A percentile compares a stretch with the other conserved stretches of the same genome.
phyloP scores from a whole-genome alignment of 2,113 vertebrate genomes.

The Naja naja region DNA sequence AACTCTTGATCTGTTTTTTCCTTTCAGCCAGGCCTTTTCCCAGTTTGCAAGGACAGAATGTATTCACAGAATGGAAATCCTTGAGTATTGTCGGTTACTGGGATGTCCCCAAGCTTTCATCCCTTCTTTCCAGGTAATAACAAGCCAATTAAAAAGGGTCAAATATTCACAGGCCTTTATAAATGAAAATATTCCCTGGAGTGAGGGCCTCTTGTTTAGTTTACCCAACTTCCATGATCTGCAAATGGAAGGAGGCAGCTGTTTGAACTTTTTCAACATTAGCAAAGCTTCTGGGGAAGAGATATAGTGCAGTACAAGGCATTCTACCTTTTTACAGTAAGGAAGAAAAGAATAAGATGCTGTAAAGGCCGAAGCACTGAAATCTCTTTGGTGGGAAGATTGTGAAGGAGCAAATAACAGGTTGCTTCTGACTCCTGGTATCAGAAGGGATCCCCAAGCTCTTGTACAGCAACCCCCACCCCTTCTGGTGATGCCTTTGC shows the following conservation, averaged over 20 bases:
- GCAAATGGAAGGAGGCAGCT: not conserved
- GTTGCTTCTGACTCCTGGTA: not conserved
- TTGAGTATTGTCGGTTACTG: conserved; percentile 84
- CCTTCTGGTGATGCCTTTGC: not conserved
- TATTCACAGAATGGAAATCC: conserved; percentile 86
- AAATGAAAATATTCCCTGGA: not conserved
- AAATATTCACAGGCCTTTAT: not conserved
- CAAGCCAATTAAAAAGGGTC: not conserved
- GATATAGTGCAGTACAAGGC: not conserved
- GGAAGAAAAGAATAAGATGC: not conserved
- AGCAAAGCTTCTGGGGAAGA: not conserved
- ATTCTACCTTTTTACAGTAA: not conserved
- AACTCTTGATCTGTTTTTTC: not conserved
- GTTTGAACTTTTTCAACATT: not conserved
- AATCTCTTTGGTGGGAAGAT: not conserved
- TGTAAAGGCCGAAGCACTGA: not conserved
- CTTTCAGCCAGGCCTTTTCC: conserved; percentile 73
- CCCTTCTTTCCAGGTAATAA: conserved; percentile 84
- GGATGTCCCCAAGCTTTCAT: conserved; percentile 69
- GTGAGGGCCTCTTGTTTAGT: not conserved
- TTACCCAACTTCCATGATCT: not conserved
- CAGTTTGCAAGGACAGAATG: conserved; percentile 77
- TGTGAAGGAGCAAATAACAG: not conserved
- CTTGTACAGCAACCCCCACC: not conserved
- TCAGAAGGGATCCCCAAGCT: not conserved